A percentile compares a stretch with the other conserved stretches of the same genome.
Conservation (phyloP, 2,113 vertebrate genomes). For the Nothoprocta pentlandii region DNA sequence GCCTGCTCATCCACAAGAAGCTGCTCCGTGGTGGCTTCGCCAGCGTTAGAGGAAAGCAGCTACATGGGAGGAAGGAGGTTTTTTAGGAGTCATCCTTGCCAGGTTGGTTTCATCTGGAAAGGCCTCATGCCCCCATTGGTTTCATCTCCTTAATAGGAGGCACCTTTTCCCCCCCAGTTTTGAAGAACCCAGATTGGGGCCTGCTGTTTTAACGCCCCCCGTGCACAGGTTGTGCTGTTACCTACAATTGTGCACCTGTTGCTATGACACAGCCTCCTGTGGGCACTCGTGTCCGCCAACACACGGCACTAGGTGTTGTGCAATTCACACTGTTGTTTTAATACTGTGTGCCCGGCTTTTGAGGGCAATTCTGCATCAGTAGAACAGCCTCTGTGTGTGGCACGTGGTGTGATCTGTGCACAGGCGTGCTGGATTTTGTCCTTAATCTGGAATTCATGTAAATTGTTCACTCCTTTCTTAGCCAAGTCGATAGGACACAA, state of each 20-base stretch:
- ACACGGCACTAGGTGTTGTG: accelerated
- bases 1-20: background rate
- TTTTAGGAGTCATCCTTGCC: background rate
- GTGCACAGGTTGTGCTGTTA: background rate
- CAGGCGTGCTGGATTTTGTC: accelerated
- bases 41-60: background rate
- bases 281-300: background rate
- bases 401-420: accelerated
- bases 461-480: background rate
- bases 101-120: background rate
- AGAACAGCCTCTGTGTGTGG: background rate
- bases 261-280: background rate
- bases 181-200: background rate
- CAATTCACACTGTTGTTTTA: background rate
- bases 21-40: accelerated
- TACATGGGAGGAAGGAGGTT: background rate
- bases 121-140: background rate
- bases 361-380: background rate
- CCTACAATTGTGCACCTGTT: background rate
- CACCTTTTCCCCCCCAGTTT: background rate
- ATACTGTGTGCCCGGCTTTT: background rate
- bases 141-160: background rate
- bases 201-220: background rate
- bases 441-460: background rate
- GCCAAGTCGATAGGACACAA: background rate